Base-by-base conservation (phyloP, 2,888 invertebrate species). In the Drosophila borborema region DNA sequence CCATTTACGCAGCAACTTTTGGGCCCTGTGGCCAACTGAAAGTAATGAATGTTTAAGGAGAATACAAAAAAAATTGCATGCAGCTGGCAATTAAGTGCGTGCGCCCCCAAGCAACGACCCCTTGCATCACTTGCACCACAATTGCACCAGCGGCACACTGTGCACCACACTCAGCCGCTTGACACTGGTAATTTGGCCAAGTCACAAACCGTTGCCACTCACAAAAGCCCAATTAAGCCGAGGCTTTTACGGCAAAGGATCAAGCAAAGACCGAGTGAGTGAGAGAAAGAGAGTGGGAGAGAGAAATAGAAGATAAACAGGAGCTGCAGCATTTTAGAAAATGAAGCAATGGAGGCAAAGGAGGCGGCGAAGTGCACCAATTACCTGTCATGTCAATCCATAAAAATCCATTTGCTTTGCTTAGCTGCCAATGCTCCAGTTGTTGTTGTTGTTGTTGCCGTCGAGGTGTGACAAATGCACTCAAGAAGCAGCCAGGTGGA, bases 391-490 rank as follows among this genome's bases (percentile, higher is more conserved):
- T 84, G 89, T 85, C 89, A 87, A 85, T 86, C 87, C 85, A 89
- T 86, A 89, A 85, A 85, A 86, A 89, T 86, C 89, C 89, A 89
- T 89, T 89, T 89, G 81, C 75, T 72, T 76, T 79, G 68, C 62
- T 61, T 68, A 64, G 58, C 59, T 65, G 41, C 55, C 55, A 56
- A 31, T 56, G 55, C 55, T 41, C 31, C 28, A 41, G 31, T 48
- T 63, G 53, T 34, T 56, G 58, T n/a, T 58, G 34, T 10, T 68
- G 58, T 16, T 58, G 73, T 12, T 74, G 74, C 63, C 71, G 80
- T 77, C 74, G 79, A 86, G 86, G 86, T 86, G 89, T 89, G 89
- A 87, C 86, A 89, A 86, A 86, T 86, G 86, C 85, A 83, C 81
- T 86, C 77, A 85, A 89, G 89, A 58, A 80, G 79, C 66, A 69